Conservation (phyloP, 2,797 vertebrate species). For the Schizopygopsis malacanthus region DNA sequence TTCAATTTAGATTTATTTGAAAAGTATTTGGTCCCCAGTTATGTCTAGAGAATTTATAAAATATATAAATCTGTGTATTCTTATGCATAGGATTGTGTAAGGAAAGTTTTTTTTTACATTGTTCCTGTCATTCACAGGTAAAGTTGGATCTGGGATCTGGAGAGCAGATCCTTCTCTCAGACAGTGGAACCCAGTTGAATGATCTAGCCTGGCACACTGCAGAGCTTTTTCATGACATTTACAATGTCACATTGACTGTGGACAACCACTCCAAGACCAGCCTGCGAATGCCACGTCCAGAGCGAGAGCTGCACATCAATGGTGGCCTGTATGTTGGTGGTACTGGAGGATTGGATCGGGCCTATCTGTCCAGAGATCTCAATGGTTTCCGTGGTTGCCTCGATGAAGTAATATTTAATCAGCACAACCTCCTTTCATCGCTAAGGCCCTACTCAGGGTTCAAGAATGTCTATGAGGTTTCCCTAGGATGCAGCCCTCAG, state of each 20-base stretch:
- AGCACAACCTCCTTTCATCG: slow-evolving; percentile 83
- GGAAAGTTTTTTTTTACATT: slow-evolving; percentile 4
- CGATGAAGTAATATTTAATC: slow-evolving; percentile 85
- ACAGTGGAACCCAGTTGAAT: slow-evolving; percentile 79
- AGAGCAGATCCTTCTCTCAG: slow-evolving; percentile 80
- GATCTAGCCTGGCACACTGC: slow-evolving; percentile 89
- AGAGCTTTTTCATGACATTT: slow-evolving; percentile 75
- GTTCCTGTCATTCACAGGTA: slow-evolving; percentile 75
- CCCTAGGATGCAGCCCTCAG: slow-evolving; percentile 87
- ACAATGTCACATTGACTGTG: slow-evolving; percentile 78
- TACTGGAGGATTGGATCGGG: slow-evolving; percentile 75
- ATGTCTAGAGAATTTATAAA: neutral
- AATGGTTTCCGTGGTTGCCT: slow-evolving; percentile 86
- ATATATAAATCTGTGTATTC: slow-evolving; percentile 62
- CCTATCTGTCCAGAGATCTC: slow-evolving; percentile 74
- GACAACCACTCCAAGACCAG: slow-evolving; percentile 81
- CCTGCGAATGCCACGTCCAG: slow-evolving; percentile 70
- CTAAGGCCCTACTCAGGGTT: slow-evolving; percentile 84
- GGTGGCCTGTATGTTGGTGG: slow-evolving; percentile 87
- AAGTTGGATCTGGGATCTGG: slow-evolving; percentile 84
- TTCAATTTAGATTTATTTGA: neutral
- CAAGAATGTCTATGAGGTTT: slow-evolving; percentile 88
- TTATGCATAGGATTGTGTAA: slow-evolving; percentile 38
- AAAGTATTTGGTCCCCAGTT: neutral
- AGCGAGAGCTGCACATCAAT: slow-evolving; percentile 74